Percentiles rank a stretch among this genome's conserved stretches.
These are phyloP conservation scores for Drosophila equinoxialis DNA, from an alignment of 1,140 invertebrate genomes.

Conservation along the genomic window DNA sequence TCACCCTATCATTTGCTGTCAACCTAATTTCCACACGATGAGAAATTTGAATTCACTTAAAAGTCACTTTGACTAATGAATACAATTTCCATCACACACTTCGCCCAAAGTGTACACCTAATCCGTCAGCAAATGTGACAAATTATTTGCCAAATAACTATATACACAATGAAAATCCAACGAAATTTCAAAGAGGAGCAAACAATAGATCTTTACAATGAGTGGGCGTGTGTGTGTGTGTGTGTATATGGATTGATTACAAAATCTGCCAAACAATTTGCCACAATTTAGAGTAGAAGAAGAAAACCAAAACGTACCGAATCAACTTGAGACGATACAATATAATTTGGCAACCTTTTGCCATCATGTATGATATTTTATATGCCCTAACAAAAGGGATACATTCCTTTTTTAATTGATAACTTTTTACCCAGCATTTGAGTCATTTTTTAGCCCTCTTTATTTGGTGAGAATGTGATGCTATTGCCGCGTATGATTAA, in stretches of 20 bases:
- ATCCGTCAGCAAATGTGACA: background rate
- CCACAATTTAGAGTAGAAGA: slow-evolving; percentile 11
- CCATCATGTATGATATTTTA: slow-evolving; percentile 4
- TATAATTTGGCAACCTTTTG: slow-evolving; percentile 10
- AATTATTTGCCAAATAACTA: slow-evolving; percentile 8
- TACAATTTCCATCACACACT: background rate
- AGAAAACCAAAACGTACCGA: background rate
- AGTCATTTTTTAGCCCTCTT: too few species aligned
- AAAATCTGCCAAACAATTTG: slow-evolving; percentile 13
- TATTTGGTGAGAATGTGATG: too few species aligned
- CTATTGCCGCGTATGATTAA: too few species aligned
- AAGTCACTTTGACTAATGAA: slow-evolving; percentile 11
- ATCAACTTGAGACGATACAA: background rate
- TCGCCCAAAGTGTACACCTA: background rate
- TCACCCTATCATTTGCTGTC: background rate
- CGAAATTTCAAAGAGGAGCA: slow-evolving; percentile 4
- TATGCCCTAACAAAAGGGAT: background rate
- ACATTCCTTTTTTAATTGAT: background rate
- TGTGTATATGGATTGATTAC: slow-evolving; percentile 3
- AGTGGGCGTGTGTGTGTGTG: background rate
- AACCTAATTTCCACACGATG: slow-evolving; percentile 5
- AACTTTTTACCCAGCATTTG: too few species aligned
- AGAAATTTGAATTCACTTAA: slow-evolving; percentile 13
- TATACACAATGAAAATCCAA: slow-evolving; percentile 7
- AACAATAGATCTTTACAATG: slow-evolving; percentile 9